Percentiles rank a stretch among this genome's conserved stretches.
Evolutionary conservation across 2,113 vertebrate genomes (phyloP).

Genomic region (Ammodytes dubius): DNA sequence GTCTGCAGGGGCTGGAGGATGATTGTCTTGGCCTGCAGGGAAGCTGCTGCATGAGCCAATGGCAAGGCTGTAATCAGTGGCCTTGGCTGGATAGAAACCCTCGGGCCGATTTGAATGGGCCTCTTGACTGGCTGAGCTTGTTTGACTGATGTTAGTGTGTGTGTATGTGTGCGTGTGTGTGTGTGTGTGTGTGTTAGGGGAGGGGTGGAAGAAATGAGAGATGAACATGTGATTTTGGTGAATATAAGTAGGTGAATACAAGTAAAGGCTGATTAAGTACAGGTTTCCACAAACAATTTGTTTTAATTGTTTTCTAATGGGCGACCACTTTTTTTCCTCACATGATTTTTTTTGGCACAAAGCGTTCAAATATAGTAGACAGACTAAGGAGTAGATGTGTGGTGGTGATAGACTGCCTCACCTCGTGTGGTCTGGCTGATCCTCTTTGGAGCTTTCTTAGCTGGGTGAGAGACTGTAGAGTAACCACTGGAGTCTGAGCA

Average conservation of each 20-base stretch:
- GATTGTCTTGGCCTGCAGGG: constrained; percentile 90
- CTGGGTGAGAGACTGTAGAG: constrained; percentile 67
- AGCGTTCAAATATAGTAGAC: neutral
- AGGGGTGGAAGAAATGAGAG: neutral
- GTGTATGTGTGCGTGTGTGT: neutral
- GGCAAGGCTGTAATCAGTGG: constrained; percentile 89
- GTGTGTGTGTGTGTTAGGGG: neutral
- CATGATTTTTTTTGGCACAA: neutral
- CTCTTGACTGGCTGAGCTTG: constrained; percentile 81
- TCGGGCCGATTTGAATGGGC: constrained; percentile 84
- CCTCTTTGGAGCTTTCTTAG: constrained; percentile 76
- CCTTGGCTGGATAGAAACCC: constrained; percentile 92
- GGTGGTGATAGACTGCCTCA: constrained; percentile 37
- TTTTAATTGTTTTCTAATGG: neutral
- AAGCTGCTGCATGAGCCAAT: constrained; percentile 82
- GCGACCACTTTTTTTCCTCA: neutral
- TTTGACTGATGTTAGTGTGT: constrained; percentile 78
- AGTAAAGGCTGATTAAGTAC: neutral
- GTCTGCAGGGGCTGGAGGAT: constrained; percentile 93
- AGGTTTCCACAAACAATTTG: neutral
- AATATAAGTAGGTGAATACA: neutral
- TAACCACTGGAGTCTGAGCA: constrained; percentile 87
- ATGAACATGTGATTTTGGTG: neutral
- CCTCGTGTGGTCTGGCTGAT: constrained; percentile 75
- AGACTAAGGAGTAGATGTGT: constrained; percentile 9